Evolutionary conservation across 2,888 invertebrate species (phyloP).

Genomic region (Leucoptera coffeella): DNA sequence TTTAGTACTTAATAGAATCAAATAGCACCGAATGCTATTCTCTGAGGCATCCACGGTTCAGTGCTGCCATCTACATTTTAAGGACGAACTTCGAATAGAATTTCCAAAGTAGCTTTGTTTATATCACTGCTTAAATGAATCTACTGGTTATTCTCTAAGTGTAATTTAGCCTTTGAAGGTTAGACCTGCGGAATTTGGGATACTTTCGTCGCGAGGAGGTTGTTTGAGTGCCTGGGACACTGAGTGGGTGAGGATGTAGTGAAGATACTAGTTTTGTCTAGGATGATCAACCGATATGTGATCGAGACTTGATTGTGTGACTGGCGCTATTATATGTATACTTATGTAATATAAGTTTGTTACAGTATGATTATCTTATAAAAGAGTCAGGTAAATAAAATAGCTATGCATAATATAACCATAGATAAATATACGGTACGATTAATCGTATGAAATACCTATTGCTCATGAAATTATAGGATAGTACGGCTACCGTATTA

Average conservation of each 20-base stretch:
- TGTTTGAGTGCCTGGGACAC: conserved; percentile 6
- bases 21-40: conserved; percentile 45
- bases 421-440: conserved; percentile 18
- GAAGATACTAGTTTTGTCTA: conserved; percentile 1
- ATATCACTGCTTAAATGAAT: too few relatives aligned
- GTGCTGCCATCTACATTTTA: neutral
- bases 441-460: conserved; percentile 9
- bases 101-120: conserved; percentile 16
- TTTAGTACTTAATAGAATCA: conserved; percentile 84
- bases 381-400: too few relatives aligned
- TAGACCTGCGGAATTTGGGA: conserved; percentile 21
- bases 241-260: conserved; percentile 6
- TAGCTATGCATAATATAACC: conserved; percentile 13
- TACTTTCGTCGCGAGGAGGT: conserved; percentile 16
- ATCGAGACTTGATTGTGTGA: too few relatives aligned
- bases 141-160: too few relatives aligned
- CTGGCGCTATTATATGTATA: too few relatives aligned
- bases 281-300: conserved; percentile 2
- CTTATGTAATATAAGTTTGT: too few relatives aligned
- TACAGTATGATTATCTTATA: too few relatives aligned
- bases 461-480: conserved; percentile 7
- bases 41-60: conserved; percentile 12
- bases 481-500: conserved; percentile 7
- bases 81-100: conserved; percentile 8
- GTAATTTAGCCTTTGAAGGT: too few relatives aligned